Evolutionary conservation across 2,797 vertebrate genomes (phyloP), one percentile per base, ranked within the genome.

Genomic region (Sebastes dallii): DNA sequence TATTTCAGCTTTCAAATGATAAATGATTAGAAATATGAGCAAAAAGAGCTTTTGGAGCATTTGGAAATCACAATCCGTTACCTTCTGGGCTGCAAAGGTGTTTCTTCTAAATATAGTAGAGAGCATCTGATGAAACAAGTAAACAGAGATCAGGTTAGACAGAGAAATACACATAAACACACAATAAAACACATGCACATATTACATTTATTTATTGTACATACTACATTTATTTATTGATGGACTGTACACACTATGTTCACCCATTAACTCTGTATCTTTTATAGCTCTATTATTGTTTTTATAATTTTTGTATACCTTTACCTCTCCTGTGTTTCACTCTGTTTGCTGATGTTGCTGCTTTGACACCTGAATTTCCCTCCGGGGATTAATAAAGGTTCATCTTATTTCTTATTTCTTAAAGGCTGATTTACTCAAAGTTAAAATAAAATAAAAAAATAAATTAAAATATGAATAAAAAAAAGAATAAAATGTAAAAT

Each of bases 51-150:
- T 50, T 42, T 5, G 1, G 1, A 52, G 20, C 3, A 24, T 7
- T 46, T 4, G 8, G 20, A 52, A 52, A 52, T 52, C 50, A 52
- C 50, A 52, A 52, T 20, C 8, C 6, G 5, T 82, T 88, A 94
- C 94, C 92, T 82, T 88, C 20, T 78, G 85, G 16, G 82, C 66
- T 66, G 87, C 79, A 18, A 85, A 22, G 2, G 39, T 24, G 79
- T 76, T 75, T 91, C 85, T 89, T 89, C 79, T 81, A 3, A 91
- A 75, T 36, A 87, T 8, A 59, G 56, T 29, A 72, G 80, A 76
- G 4, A 92, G n/a, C 93, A 94, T 94, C 92, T 94, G 66, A 58
- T 39, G 66, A 55, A 62, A 64, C 32, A 68, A 65, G 11, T 2
- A 12, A 42, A 59, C 2, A 79, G 7, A 68, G 1, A 6, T 68